These are phyloP conservation scores for Hyalella azteca DNA, from an alignment of 2,888 invertebrate species.

Conservation along the genomic window DNA sequence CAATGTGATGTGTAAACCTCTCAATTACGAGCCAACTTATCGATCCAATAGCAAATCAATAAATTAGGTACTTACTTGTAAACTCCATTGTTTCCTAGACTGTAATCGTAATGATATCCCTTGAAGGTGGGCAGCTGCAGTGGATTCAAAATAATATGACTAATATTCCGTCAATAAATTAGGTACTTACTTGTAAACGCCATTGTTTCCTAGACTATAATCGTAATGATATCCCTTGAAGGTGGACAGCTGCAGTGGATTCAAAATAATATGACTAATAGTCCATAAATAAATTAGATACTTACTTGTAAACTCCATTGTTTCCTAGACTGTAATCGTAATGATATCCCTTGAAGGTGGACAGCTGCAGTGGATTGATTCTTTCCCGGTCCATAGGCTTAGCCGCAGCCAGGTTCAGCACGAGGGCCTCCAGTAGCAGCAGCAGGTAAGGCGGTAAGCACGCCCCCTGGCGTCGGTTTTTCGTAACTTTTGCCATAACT, in stretches of 20 bases:
- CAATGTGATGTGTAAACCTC: too few relatives aligned
- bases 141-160: too few relatives aligned
- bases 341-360: conserved; percentile 46
- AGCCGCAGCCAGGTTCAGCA: not conserved
- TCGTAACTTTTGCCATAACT: not conserved
- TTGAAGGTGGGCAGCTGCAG: conserved; percentile 42
- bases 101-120: conserved; percentile 5
- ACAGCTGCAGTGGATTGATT: conserved; percentile 38
- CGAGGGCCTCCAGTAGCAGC: not conserved
- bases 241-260: conserved; percentile 42
- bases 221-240: conserved; percentile 31
- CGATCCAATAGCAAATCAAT: too few relatives aligned
- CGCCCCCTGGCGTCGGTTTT: not conserved
- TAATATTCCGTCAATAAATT: too few relatives aligned
- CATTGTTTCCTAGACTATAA: conserved; percentile 21
- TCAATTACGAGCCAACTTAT: too few relatives aligned
- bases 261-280: too few relatives aligned
- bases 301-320: conserved; percentile 44
- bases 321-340: conserved; percentile 39
- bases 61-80: conserved; percentile 42
- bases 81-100: conserved; percentile 32
- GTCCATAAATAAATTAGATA: too few relatives aligned
- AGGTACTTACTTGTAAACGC: conserved; percentile 41
- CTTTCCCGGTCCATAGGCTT: conserved; percentile 39
- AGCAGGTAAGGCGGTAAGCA: not conserved